A percentile compares a stretch with the other conserved stretches of the same genome.
Conservation (phyloP, 2,113 vertebrate genomes). For the Austrofundulus limnaeus region DNA sequence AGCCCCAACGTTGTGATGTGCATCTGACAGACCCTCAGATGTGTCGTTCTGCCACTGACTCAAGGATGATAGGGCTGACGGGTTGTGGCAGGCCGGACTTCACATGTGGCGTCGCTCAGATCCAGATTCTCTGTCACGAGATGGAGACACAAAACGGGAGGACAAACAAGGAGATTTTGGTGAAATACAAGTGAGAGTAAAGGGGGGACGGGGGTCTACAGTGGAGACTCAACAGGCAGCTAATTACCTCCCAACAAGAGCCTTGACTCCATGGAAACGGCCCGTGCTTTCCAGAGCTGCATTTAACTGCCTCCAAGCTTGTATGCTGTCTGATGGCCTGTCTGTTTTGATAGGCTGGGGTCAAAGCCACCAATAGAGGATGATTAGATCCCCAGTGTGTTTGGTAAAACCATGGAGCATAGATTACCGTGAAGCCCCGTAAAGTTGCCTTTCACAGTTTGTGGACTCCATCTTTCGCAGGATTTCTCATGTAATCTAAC, state of each 20-base stretch:
- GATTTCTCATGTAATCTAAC: too few species aligned
- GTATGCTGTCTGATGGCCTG: slow-evolving; percentile 28
- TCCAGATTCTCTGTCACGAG: slow-evolving; percentile 18
- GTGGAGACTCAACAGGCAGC: slow-evolving; percentile 59
- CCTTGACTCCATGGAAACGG: slow-evolving; percentile 64
- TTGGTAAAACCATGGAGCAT: slow-evolving; percentile 17
- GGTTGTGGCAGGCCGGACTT: slow-evolving; percentile 33
- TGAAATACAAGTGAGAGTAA: slow-evolving; percentile 34
- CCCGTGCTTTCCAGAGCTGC: slow-evolving; percentile 25
- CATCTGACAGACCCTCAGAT: slow-evolving; percentile 40
- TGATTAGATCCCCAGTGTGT: slow-evolving; percentile 39
- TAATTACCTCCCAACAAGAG: slow-evolving; percentile 68
- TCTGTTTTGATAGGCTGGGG: slow-evolving; percentile 39
- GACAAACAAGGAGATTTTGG: slow-evolving; percentile 30
- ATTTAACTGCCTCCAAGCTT: slow-evolving; percentile 36
- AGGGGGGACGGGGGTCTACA: slow-evolving; percentile 20
- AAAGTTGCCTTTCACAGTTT: too few species aligned
- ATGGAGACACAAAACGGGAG: background rate
- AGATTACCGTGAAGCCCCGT: too few species aligned
- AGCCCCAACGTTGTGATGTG: slow-evolving; percentile 4
- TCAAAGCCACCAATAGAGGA: slow-evolving; percentile 35
- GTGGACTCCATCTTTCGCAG: too few species aligned
- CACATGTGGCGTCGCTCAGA: slow-evolving; percentile 32
- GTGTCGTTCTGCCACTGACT: slow-evolving; percentile 36
- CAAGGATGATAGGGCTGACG: slow-evolving; percentile 38